These are phyloP conservation scores for Euplexia lucipara DNA, from an alignment of 2,888 invertebrate genomes.

Conservation along the genomic window DNA sequence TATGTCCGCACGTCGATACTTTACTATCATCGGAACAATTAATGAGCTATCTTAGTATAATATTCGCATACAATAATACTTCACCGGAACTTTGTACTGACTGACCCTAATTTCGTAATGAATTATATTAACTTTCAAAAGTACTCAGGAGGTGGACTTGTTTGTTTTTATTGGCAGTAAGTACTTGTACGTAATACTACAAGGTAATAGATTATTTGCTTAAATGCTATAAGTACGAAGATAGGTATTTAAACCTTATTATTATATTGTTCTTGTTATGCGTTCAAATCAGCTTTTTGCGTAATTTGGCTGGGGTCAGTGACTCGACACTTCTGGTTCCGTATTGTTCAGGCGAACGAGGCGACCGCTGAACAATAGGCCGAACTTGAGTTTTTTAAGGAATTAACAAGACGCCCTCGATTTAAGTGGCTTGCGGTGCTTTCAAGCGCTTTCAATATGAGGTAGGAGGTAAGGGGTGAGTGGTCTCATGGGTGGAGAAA, in stretches of 20 bases:
- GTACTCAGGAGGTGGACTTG: not conserved
- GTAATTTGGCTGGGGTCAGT: conserved; percentile 48
- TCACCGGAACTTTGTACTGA: conserved; percentile 32
- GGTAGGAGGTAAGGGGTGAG: conserved; percentile 55
- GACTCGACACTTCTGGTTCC: conserved; percentile 65
- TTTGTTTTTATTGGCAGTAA: conserved; percentile 10
- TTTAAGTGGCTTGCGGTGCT: conserved; percentile 63
- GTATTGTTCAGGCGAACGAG: conserved; percentile 63
- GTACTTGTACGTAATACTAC: not conserved
- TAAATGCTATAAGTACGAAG: conserved; percentile 1
- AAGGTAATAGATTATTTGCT: conserved; percentile 12
- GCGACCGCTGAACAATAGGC: conserved; percentile 67
- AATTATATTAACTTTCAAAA: conserved; percentile 23
- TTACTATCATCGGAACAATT: conserved; percentile 68
- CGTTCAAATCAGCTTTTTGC: conserved; percentile 38
- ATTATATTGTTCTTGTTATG: conserved; percentile 14
- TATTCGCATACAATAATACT: conserved; percentile 38
- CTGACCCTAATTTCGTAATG: conserved; percentile 11
- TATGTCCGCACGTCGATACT: conserved; percentile 70
- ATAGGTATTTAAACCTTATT: conserved; percentile 9
- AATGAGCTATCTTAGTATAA: conserved; percentile 60
- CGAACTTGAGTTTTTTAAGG: conserved; percentile 70
- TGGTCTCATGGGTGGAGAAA: conserved; percentile 34
- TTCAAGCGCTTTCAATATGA: conserved; percentile 55
- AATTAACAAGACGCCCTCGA: conserved; percentile 71